phyloP scores from a whole-genome alignment of 2,888 invertebrate genomes.

The Clunio marinus region DNA sequence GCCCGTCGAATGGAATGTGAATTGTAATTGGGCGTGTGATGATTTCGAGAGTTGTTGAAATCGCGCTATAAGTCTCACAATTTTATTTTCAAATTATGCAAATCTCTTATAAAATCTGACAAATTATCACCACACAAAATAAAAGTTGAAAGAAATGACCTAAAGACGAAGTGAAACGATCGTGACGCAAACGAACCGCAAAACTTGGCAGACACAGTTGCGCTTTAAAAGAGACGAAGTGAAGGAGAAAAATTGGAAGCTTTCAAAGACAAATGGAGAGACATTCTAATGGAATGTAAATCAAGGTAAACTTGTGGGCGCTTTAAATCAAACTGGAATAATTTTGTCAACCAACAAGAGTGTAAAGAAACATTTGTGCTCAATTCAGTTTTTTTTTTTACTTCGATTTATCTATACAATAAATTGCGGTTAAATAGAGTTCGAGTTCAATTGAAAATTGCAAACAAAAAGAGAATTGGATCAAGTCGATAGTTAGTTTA shows the following conservation, averaged over 20 bases:
- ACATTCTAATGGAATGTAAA: constrained; percentile 13
- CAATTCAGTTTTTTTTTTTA: no score
- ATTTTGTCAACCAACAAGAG: no score
- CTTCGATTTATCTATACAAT: no score
- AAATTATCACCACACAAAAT: constrained; percentile 26
- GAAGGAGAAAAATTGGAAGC: background rate
- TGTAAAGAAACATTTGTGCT: no score
- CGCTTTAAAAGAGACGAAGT: background rate
- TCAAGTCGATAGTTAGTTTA: no score
- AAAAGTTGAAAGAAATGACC: constrained; percentile 22
- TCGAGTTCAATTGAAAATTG: no score
- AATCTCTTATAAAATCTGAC: constrained; percentile 30
- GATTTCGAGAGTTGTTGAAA: constrained; percentile 4
- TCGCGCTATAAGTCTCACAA: constrained; percentile 15
- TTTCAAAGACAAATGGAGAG: background rate
- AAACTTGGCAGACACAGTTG: constrained; percentile 15
- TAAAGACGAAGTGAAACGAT: constrained; percentile 10
- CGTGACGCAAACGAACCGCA: no score
- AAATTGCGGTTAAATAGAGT: background rate
- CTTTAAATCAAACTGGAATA: background rate
- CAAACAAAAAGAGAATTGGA: no score
- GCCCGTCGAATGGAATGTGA: background rate
- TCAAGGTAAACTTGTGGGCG: constrained; percentile 13
- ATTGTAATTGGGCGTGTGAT: constrained; percentile 9
- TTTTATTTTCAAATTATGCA: constrained; percentile 30